Evolutionary conservation across 2,888 invertebrate genomes (phyloP), one percentile per base, ranked within the genome.

Genomic region (Drosophila demipolita): DNA sequence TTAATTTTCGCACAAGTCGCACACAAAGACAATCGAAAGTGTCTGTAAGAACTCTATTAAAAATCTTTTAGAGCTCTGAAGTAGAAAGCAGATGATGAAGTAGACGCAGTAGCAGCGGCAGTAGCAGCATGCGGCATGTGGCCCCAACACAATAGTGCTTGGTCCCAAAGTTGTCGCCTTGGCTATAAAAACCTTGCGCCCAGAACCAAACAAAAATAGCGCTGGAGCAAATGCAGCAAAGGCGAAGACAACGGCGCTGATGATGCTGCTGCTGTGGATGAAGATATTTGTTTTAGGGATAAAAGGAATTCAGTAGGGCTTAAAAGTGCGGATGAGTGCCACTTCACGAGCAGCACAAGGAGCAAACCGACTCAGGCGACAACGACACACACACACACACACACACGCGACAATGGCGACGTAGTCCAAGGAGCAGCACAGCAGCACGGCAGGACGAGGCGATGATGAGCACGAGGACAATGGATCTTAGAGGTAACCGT

Each of bases 201-300:
- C 73, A 74, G 73, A 62, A 70, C 66, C 54, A 70, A 70, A 70
- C 72, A 77, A 71, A 68, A 74, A 63, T 49, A 63, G 38, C 57
- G 45, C 45, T 38, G 53, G 17, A 38, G 52, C 63, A 58, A 59
- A 45, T 42, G 50, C 64, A 67, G 54, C 62, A 61, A 75, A 49
- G 64, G 71, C 48, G 38, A 73, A 58, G 69, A 58, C 61, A 59
- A 52, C 61, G 55, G 7, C 38, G 54, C 52, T 62, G 62, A 74
- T 70, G 78, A 70, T 68, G 66, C 52, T 66, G 64, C 65, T 68
- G 74, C 73, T 77, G 82, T 87, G 82, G 90, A 90, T 89, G 90
- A 89, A 90, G 89, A 91, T 91, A 91, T 91, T 91, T 91, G 91
- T 91, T 90, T 91, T 91, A 90, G 90, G 91, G 91, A 91, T 91